Evolutionary conservation across 2,888 invertebrate species (phyloP), one percentile per base, ranked within the genome.

Genomic region (Merodon equestris): DNA sequence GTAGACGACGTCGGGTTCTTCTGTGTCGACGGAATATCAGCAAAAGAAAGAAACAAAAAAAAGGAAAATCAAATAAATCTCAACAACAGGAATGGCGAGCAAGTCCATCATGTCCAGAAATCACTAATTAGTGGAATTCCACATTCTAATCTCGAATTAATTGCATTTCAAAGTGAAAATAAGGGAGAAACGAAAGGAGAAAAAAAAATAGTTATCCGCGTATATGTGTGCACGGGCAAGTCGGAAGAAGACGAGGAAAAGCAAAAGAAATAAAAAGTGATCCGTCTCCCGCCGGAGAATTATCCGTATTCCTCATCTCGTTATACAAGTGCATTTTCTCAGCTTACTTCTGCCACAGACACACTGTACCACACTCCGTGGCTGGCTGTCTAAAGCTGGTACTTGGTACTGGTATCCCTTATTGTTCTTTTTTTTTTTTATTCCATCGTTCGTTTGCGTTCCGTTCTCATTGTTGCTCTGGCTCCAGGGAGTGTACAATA

Each of bases 161-260:
- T 42, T 47, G 47, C 34, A 50, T 56, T 27, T 61, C n/a, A 14
- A 15, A 27, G n/a, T 54, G 58, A 50, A 50, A 66, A 72, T 60
- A 50, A 18, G 12, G 27, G 12, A 13, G 13, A n/a, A 38, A 54
- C 3, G 34, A 51, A 63, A 18, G 7, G 7, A 27, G 27, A 27
- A 27, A 27, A 27, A 27, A 27, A 27, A 27, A 27, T 27, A n/a
- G 12, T 13, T 9, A 10, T 38, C 10, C 47, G 7, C 61, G 36
- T 17, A 12, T 38, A 38, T 58, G 53, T 50, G 19, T 60, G 38
- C 7, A 7, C 27, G 27, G 27, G 27, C 3, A 27, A 27, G 19
- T 60, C 14, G 56, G 54, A 60, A 68, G 60, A 73, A 77, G 63
- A 27, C 36, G n/a, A 93, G 87, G 17, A 57, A 45, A 1, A 40